phyloP scores from a whole-genome alignment of 2,113 vertebrate genomes.

The Gavia stellata region DNA sequence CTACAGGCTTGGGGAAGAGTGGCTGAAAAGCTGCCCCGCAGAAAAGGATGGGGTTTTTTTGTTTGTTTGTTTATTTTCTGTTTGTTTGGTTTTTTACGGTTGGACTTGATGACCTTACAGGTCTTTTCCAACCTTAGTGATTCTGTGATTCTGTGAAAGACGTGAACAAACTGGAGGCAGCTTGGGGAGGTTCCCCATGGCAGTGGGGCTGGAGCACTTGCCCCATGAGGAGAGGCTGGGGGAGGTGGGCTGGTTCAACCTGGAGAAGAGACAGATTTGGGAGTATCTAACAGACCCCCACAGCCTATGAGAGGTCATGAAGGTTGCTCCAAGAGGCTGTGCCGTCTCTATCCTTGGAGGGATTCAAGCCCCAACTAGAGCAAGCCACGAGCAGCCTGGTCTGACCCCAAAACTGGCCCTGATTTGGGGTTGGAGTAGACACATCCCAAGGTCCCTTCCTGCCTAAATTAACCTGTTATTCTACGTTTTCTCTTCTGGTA shows the following conservation, averaged over 20 bases:
- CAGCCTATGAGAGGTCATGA: fast-evolving
- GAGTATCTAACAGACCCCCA: too few species aligned
- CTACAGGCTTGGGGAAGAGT: too few species aligned
- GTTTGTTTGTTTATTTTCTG: too few species aligned
- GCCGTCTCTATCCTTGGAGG: neutral
- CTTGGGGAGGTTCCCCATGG: fast-evolving
- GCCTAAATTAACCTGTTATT: neutral
- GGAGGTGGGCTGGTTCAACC: neutral
- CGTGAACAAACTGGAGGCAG: neutral
- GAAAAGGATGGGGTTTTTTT: too few species aligned
- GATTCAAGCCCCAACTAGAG: neutral
- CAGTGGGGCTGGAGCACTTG: neutral
- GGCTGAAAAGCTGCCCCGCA: too few species aligned
- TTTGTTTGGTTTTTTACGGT: too few species aligned
- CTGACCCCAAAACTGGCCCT: neutral
- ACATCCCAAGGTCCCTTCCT: neutral
- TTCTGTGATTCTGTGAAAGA: too few species aligned
- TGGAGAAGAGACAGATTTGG: neutral
- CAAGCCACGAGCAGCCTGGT: neutral
- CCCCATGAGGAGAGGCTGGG: neutral
- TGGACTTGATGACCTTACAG: too few species aligned
- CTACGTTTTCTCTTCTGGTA: neutral
- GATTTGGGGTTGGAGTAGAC: neutral
- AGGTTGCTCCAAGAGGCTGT: neutral
- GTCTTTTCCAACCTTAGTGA: too few species aligned